A percentile compares a stretch with the other conserved stretches of the same genome.
phyloP scores from a whole-genome alignment of 92 coral and sea anemone species.

The Metridium senile region DNA sequence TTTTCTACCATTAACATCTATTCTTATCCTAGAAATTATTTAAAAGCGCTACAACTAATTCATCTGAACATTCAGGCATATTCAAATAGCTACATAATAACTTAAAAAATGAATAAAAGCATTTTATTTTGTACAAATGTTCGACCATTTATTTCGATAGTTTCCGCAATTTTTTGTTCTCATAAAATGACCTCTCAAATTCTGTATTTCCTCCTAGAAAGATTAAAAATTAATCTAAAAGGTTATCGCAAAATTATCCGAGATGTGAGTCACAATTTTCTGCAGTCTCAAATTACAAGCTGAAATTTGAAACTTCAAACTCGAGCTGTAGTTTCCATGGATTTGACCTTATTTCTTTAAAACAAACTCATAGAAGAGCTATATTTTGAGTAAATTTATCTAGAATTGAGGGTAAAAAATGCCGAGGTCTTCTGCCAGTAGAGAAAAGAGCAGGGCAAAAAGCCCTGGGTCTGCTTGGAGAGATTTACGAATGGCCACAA shows the following conservation, averaged over 20 bases:
- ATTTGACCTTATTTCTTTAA: constrained; percentile 7
- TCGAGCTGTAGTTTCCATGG: background rate
- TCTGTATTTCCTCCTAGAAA: too few relatives aligned
- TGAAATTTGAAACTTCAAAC: constrained; percentile 16
- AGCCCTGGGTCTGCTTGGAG: constrained; percentile 56
- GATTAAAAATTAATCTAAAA: too few relatives aligned
- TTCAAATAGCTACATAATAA: too few relatives aligned
- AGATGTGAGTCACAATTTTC: background rate
- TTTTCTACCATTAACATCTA: too few relatives aligned
- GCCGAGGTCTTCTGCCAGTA: constrained; percentile 11
- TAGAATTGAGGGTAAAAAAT: background rate
- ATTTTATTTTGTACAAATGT: too few relatives aligned
- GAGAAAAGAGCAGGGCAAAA: constrained; percentile 10
- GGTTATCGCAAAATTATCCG: background rate
- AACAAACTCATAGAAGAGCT: background rate
- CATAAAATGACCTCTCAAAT: too few relatives aligned
- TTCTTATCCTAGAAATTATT: too few relatives aligned
- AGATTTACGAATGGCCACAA: constrained; percentile 65
- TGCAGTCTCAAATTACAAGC: constrained; percentile 22
- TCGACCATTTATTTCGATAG: too few relatives aligned
- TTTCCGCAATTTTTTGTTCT: too few relatives aligned
- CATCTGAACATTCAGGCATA: too few relatives aligned
- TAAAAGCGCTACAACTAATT: too few relatives aligned
- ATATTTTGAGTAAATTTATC: background rate
- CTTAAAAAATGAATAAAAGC: too few relatives aligned